Evolutionary conservation across 2,888 invertebrate species (phyloP), one percentile per base, ranked within the genome.

Genomic region (Hydrotaea diabolus): DNA sequence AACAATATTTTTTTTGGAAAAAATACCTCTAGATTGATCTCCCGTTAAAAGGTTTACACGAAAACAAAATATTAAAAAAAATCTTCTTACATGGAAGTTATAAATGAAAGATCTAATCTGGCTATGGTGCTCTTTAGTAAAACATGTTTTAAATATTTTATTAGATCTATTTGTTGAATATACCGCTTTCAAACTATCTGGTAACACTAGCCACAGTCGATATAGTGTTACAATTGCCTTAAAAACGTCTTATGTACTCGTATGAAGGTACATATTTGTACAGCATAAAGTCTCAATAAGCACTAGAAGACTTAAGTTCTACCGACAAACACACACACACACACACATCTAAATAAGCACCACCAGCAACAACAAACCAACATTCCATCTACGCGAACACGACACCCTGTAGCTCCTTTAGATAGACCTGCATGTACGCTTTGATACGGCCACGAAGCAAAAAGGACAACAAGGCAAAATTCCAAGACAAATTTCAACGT

Each of bases 401-500:
- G 26, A 26, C 46, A 55, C 57, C 57, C 39, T 53, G 19, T 3
- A 59, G 26, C 11, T 17, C 17, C 74, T 23, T 26, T 17, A 13
- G 23, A 9, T 7, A 36, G 23, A 19, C 13, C 17, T 17, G 31
- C 4, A 59, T 46, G n/a, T 36, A 39, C 36, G 8, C 23, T 19
- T 23, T 39, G 26, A 62, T 3, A n/a, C 19, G 23, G n/a, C 17
- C 13, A 59, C 17, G 36, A 53, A 59, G 7, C 4, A 71, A 26
- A 39, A 53, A 64, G 23, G 21, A 72, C n/a, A n/a, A 59, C 43
- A 46, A 69, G 17, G n/a, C 36, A 31, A 43, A 69, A 69, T 39
- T 43, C 23, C 23, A 83, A 86, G 72, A 83, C 85, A 86, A 86
- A 86, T 86, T 80, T 83, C 66, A 82, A 83, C 86, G 78, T 85